phyloP scores from a whole-genome alignment of 2,113 vertebrate genomes.

The Rattus norvegicus region DNA sequence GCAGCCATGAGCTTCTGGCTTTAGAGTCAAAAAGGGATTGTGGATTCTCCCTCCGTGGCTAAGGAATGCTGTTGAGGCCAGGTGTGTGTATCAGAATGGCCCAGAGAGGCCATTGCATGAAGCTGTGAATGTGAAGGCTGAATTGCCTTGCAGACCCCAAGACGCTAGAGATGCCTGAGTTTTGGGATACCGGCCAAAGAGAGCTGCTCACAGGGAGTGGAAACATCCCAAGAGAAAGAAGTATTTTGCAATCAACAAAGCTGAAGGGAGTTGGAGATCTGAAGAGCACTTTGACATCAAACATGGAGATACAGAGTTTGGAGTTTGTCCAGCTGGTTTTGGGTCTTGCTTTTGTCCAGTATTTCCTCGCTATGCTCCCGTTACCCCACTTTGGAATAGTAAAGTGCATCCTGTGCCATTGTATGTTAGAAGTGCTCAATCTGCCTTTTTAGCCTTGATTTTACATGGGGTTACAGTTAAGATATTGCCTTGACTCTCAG shows the following conservation, averaged over 20 bases:
- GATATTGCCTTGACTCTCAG: background rate
- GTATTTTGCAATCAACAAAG: background rate
- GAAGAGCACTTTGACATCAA: background rate
- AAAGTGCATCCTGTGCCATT: background rate
- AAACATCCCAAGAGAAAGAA: background rate
- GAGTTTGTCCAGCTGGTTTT: background rate
- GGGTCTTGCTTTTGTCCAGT: background rate
- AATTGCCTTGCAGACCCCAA: background rate
- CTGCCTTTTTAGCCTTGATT: background rate
- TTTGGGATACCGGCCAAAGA: background rate
- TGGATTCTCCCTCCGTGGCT: background rate
- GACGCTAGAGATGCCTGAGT: background rate
- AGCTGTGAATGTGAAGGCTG: background rate
- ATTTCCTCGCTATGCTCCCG: background rate
- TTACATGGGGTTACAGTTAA: background rate
- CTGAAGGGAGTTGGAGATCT: background rate
- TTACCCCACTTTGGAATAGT: background rate
- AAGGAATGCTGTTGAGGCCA: background rate
- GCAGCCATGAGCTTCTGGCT: background rate
- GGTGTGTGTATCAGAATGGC: background rate
- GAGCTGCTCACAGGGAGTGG: background rate
- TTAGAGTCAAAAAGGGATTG: background rate
- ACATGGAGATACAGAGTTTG: background rate
- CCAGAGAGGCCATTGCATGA: background rate
- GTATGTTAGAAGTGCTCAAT: background rate